Percentiles rank a stretch among this genome's conserved stretches.
These are phyloP conservation scores for Paraplagusia blochii DNA, from an alignment of 2,113 vertebrate genomes.

Conservation along the genomic window DNA sequence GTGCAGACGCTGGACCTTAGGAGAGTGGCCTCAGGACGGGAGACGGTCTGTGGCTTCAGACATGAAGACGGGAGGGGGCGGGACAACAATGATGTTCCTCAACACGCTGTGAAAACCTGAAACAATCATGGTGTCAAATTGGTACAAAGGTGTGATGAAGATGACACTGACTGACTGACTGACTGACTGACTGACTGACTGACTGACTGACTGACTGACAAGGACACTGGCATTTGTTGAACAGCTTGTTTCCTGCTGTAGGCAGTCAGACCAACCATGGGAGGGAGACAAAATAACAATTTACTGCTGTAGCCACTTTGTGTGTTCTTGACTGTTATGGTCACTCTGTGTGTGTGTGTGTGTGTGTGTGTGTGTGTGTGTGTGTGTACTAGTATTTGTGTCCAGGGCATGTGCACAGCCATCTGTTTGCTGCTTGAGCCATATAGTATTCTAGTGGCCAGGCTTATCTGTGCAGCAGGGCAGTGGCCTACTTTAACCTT, in stretches of 20 bases:
- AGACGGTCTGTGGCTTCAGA: constrained; percentile 19
- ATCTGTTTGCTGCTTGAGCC: constrained; percentile 73
- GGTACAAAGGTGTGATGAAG: too few species aligned
- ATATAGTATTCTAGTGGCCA: constrained; percentile 66
- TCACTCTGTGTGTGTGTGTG: constrained; percentile 28
- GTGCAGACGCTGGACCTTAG: constrained; percentile 24
- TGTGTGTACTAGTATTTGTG: constrained; percentile 23
- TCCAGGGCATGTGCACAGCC: constrained; percentile 65
- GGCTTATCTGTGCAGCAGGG: constrained; percentile 69
- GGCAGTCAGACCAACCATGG: neutral
- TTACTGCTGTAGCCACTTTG: constrained; percentile 34
- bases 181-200: too few species aligned
- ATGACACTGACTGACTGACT: too few species aligned
- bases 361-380: constrained; percentile 16
- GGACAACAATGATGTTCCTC: too few species aligned
- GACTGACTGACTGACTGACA: too few species aligned
- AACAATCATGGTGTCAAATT: too few species aligned
- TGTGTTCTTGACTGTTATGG: constrained; percentile 44
- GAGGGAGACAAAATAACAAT: constrained; percentile 13
- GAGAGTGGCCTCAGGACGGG: constrained; percentile 4
- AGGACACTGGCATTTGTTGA: constrained; percentile 9
- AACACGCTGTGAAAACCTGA: too few species aligned
- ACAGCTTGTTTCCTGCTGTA: neutral
- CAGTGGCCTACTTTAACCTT: constrained; percentile 76
- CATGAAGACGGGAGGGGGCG: too few species aligned